Base-by-base conservation (phyloP, 2,113 vertebrate genomes). In the Scomber scombrus region DNA sequence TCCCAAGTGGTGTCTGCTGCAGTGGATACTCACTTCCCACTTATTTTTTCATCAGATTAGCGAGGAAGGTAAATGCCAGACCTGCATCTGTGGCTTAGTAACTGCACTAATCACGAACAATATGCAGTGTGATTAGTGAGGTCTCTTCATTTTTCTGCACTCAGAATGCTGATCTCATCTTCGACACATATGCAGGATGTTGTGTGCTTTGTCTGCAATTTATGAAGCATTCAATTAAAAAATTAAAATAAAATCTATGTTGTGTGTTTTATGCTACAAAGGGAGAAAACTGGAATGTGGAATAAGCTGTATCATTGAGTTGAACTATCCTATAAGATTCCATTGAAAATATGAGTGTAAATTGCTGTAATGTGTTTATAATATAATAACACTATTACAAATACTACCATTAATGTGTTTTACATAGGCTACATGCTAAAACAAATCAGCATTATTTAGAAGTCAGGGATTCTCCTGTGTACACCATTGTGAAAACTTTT, bases 41-140 rank as follows among this genome's bases (percentile, higher is more conserved):
- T 52, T 75, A 3, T 51, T 78, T 81, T 26, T 43, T 29, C 31
- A 68, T 76, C 16, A 74, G 66, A 72, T 75, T 75, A 72, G 29
- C 31, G 34, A 57, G 2, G 21, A 61, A 64, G 62, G 5, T 29
- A 21, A 13, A 55, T 47, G 50, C 47, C 72, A 54, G 77, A 57
- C 26, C 43, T 75, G 50, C n/a, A 19, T 54, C 60, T 65, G 65
- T 40, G 55, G 50, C 49, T 67, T 29, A 65, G 29, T 60, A 83
- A 65, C 74, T 55, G 63, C 11, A 40, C 54, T 67, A 43, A 81
- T 78, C 51, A 66, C 31, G 56, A 74, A 71, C 69, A 51, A 77
- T 65, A 63, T 86, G 50, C 34, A 71, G 29, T 11, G 19, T 67
- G 69, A 82, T 76, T 69, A 81, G 66, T 23, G 15, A 77, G 18